These are phyloP conservation scores for Porites lobata DNA, from an alignment of 92 coral and sea anemone genomes.

Conservation along the genomic window DNA sequence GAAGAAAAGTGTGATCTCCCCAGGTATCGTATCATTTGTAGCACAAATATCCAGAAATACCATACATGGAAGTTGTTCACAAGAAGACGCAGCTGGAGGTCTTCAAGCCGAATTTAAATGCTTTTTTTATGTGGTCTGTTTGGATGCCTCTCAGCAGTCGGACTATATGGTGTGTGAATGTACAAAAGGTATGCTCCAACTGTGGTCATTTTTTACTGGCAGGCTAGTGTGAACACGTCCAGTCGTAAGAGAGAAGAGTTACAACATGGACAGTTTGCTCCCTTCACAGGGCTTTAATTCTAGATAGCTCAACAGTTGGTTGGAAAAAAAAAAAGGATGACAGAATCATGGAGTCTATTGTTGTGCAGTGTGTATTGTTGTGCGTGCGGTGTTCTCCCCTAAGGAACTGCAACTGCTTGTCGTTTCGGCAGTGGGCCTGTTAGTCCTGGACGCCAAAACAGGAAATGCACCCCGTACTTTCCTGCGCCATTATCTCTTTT, in stretches of 20 bases:
- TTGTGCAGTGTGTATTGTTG: too few species aligned
- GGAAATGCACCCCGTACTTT: not conserved
- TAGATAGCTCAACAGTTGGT: too few species aligned
- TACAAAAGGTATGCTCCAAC: not conserved
- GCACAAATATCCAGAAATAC: not conserved
- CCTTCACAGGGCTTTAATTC: too few species aligned
- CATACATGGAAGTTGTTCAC: not conserved
- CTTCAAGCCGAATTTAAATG: not conserved
- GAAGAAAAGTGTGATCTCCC: not conserved
- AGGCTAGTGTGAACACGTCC: not conserved
- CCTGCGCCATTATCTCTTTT: too few species aligned
- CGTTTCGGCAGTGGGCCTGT: too few species aligned
- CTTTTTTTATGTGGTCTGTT: not conserved
- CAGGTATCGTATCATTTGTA: not conserved
- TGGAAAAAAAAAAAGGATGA: too few species aligned
- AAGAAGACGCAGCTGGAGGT: not conserved
- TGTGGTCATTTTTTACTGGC: not conserved
- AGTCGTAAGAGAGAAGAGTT: too few species aligned
- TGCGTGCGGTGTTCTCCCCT: constrained; percentile 17
- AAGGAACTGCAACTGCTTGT: not conserved
- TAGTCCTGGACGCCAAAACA: constrained; percentile 5
- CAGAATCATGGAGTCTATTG: too few species aligned
- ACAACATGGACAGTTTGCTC: too few species aligned
- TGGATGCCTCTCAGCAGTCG: not conserved
- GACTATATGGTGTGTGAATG: not conserved